These are phyloP conservation scores for Raja brachyura DNA, from an alignment of 2,113 vertebrate genomes.

Conservation along the genomic window DNA sequence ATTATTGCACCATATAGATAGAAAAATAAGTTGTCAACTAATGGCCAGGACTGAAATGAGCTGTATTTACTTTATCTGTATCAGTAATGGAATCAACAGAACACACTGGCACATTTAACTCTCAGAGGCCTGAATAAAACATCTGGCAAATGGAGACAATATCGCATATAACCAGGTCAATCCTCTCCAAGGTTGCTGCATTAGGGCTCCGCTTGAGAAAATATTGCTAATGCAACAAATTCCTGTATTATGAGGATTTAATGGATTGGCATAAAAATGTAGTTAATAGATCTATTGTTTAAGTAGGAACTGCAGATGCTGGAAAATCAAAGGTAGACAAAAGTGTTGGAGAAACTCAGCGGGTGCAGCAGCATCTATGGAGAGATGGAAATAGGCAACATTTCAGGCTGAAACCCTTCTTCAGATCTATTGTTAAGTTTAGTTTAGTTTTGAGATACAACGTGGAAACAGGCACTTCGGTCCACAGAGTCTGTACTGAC, in stretches of 20 bases:
- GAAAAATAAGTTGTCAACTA: not conserved
- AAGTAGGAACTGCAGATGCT: no score
- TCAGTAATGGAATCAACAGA: conserved; percentile 7
- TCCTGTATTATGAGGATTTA: not conserved
- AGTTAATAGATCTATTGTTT: no score
- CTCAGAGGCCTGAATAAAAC: conserved; percentile 22
- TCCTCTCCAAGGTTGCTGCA: not conserved
- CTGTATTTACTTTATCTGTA: conserved; percentile 8
- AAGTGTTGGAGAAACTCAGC: no score
- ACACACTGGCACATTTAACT: not conserved
- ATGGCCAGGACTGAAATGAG: conserved; percentile 28
- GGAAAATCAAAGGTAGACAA: no score
- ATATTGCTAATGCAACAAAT: not conserved
- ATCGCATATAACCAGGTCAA: conserved; percentile 1
- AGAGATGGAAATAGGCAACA: no score
- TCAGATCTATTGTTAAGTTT: no score
- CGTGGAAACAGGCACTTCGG: no score
- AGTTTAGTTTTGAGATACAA: no score
- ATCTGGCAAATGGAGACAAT: conserved; percentile 12
- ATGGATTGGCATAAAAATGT: not conserved
- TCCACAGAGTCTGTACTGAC: no score
- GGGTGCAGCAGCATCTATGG: no score
- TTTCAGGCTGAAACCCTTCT: no score
- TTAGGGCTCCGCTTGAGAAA: not conserved
- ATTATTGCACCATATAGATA: not conserved